Evolutionary conservation across 2,888 invertebrate genomes (phyloP), one percentile per base, ranked within the genome.

Genomic region (Xestia rhomboidea): DNA sequence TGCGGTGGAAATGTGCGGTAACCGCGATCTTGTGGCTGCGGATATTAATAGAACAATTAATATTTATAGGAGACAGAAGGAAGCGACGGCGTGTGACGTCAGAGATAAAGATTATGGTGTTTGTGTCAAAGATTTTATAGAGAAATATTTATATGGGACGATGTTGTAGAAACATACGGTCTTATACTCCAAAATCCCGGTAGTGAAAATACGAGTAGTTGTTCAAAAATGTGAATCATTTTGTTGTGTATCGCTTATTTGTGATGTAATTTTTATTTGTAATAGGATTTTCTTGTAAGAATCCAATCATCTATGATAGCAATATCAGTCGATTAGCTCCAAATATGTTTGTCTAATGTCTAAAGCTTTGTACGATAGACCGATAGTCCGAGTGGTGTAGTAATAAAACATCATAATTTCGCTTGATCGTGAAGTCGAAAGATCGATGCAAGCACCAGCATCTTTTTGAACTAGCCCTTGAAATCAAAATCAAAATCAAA

Each of bases 31-130:
- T 75, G 76, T 63, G 44, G 60, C 27, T 46, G 21, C 1, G 10
- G 68, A 30, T 82, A 79, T 72, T 79, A 57, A 44, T 82, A 79
- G 73, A 68, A 79, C 71, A 79, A 82, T 83, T 79, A 79, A 74
- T 79, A 68, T 64, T 74, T 74, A 82, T 79, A 79, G 79, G 73
- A 57, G 71, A 74, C 79, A 73, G 67, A 30, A 72, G 74, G 73
- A 78, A 71, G 46, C 63, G 60, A 70, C 41, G 62, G 38, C 15
- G 7, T 30, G 18, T 69, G n/a, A 41, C 46, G 66, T 82, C 62
- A 69, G 46, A 63, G 11, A 13, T 27, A 30, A 54, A 64, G 30
- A 38, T 68, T 63, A 57, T 71, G 21, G 76, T 63, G 41, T 63
- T 54, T 49, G 49, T 68, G 54, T 67, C 60, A 62, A 68, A 24